Base-by-base conservation (phyloP, 1,140 invertebrate genomes). In the Lamellibrachia luymesi region DNA sequence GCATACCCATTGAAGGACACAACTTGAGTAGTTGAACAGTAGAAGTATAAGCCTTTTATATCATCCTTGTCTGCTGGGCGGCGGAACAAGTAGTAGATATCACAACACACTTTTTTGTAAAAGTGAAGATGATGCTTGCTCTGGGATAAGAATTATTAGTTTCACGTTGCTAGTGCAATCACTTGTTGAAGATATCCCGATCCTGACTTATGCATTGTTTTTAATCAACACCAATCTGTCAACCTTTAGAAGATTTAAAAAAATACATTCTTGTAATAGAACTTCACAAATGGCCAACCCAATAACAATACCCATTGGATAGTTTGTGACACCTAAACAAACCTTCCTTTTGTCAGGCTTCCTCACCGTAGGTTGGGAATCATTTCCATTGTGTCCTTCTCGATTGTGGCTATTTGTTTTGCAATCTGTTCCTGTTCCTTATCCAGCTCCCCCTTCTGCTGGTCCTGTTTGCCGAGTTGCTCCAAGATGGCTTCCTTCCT, bases 281-380 rank as follows among this genome's bases (percentile, higher is more conserved):
- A 8, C 25, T 80, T 80, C 17, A 80, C 4, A 10, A 80, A 80
- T 22, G 64, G 52, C 17, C 25, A 10, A 80, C 6, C 64, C 13
- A 22, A 2, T 22, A 17, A 80, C 13, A 80, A 80, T 22, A 80
- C 64, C 64, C 17, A 0, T 80, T 80, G 38, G 38, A 38, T 38
- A 38, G 38, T 38, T 90, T 7, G 25, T 2, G 50, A 92, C 50
- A 0, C 52, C 52, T 92, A 49, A 56, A n/a, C 50, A 92, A 92
- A n/a, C 25, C 17, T 91, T 51, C 7, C 17, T 51, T 51, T 51
- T 91, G n/a, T 50, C 7, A 91, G 13, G n/a, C 13, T 27, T 92
- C 4, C 93, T 56, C 38, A 94, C 94, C 93, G 94, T 10, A 93
- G 92, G 64, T 94, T 94, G 49, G 94, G 94, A 50, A 94, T 51